Conservation (phyloP, 1,140 invertebrate species). For the Tenebrio molitor region DNA sequence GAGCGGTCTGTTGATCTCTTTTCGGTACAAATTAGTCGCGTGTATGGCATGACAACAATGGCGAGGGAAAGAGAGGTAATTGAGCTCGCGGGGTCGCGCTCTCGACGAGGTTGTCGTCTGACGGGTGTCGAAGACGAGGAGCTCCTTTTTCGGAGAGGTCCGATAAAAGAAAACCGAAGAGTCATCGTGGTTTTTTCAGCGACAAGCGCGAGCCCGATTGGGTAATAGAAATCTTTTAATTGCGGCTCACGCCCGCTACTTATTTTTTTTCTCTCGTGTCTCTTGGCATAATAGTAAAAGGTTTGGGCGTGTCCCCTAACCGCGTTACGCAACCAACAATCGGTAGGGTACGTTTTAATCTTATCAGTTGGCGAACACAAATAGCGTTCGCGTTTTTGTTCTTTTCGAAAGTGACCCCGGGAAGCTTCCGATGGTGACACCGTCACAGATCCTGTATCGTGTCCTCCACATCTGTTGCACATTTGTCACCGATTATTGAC, state of each 20-base stretch:
- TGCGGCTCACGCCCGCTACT: background rate
- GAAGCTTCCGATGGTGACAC: no score
- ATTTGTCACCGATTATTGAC: no score
- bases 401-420: no score
- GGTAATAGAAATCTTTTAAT: background rate
- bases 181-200: background rate
- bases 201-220: background rate
- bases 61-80: background rate
- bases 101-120: no score
- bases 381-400: no score
- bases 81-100: no score
- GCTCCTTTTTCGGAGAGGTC: no score
- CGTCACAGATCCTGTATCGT: no score
- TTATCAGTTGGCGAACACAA: no score
- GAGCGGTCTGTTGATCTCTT: conserved; percentile 10
- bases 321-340: background rate
- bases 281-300: background rate
- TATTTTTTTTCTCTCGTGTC: background rate
- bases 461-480: no score
- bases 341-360: background rate
- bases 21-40: background rate
- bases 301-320: background rate
- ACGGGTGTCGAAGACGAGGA: no score
- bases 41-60: background rate
- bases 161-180: background rate